Evolutionary conservation across 1,140 invertebrate genomes (phyloP).

Genomic region (Drosophila seguyi): DNA sequence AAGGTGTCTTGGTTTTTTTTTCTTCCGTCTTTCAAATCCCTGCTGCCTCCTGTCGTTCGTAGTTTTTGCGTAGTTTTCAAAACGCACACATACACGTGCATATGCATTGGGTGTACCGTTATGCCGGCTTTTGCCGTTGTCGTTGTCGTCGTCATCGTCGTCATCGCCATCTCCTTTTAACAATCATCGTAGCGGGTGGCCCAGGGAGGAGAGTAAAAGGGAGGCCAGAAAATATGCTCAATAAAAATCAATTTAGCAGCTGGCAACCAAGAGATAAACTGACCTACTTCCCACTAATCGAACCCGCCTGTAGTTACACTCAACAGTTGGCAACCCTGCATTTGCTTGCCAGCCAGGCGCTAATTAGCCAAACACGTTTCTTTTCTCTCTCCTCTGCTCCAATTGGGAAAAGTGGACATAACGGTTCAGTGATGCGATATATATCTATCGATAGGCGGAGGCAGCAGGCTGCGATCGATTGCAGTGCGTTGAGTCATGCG

Average conservation of each 20-base stretch:
- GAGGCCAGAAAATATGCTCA: conserved; percentile 21
- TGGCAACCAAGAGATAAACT: conserved; percentile 38
- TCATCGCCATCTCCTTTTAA: conserved; percentile 1
- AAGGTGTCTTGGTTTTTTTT: conserved; percentile 35
- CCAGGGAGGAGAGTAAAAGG: background rate
- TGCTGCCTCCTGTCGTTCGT: conserved; percentile 29
- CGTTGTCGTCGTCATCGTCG: too few relatives aligned
- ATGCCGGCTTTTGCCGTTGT: conserved; percentile 27
- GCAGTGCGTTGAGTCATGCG: conserved; percentile 23
- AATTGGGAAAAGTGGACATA: conserved; percentile 22
- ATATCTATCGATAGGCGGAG: conserved; percentile 47
- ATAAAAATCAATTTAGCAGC: conserved; percentile 56
- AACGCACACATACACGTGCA: conserved; percentile 4
- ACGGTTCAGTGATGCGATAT: conserved; percentile 35
- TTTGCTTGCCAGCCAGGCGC: conserved; percentile 30
- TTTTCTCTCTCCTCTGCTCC: conserved; percentile 5
- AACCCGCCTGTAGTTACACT: conserved; percentile 9
- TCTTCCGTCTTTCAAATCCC: background rate
- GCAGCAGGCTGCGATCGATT: conserved; percentile 34
- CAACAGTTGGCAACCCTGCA: conserved; percentile 54
- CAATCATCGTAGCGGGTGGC: background rate
- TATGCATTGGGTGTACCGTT: conserved; percentile 14
- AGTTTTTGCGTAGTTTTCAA: conserved; percentile 34
- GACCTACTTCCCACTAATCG: conserved; percentile 60
- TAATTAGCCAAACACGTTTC: conserved; percentile 71